Conservation (phyloP, 2,888 invertebrate genomes). For the Aporophyla lueneburgensis region DNA sequence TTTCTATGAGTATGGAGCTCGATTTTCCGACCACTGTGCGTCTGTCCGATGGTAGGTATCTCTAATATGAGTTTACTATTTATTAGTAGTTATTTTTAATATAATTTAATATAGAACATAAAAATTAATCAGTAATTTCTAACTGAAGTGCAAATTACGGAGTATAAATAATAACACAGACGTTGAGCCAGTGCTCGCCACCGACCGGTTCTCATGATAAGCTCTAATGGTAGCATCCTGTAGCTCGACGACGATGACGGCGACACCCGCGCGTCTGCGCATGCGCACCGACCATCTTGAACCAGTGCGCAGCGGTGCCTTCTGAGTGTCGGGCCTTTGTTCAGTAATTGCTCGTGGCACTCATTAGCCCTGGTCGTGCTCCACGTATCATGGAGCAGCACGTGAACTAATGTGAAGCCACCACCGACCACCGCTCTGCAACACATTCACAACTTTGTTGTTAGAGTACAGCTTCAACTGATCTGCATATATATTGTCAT, state of each 20-base stretch:
- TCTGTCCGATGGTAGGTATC: neutral
- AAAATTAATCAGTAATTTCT: neutral
- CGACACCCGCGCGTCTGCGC: neutral
- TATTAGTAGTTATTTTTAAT: no score
- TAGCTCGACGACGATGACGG: neutral
- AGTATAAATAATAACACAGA: constrained; percentile 8
- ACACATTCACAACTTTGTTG: neutral
- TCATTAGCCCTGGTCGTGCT: constrained; percentile 55
- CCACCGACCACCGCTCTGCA: neutral
- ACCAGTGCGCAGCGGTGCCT: neutral
- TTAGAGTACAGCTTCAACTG: constrained; percentile 6
- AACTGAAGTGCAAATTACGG: constrained; percentile 5
- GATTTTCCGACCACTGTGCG: no score
- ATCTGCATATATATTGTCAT: constrained; percentile 11
- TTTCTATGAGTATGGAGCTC: no score
- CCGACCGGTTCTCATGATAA: constrained; percentile 14
- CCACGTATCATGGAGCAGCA: constrained; percentile 45
- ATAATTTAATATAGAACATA: neutral
- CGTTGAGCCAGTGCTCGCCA: neutral
- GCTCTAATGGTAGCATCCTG: constrained; percentile 27
- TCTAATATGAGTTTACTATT: no score
- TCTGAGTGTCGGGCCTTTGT: no score
- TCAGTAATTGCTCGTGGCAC: constrained; percentile 50
- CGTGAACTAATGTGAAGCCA: constrained; percentile 47
- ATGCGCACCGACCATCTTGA: neutral